Evolutionary conservation across 2,888 invertebrate species (phyloP), one percentile per base, ranked within the genome.

Genomic region (Xylota segnis): DNA sequence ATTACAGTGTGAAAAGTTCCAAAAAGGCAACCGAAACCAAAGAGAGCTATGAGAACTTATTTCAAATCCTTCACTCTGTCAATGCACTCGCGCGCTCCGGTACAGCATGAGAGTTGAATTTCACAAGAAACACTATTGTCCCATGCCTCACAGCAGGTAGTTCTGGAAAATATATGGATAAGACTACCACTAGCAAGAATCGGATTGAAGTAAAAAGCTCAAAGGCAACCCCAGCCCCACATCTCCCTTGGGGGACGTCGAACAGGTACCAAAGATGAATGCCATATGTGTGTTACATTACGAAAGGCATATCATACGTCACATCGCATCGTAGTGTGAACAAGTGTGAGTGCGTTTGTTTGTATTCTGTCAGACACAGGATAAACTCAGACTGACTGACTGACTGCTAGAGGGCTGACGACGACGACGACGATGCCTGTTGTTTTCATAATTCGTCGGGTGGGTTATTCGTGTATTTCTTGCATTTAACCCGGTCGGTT

Each of bases 391-490:
- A 40, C 59, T 34, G 54, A 23, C 50, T 54, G 27, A 37, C 59
- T 59, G 37, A 58, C 37, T 59, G 59, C 40, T 59, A 6, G 37
- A 40, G 37, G 40, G 59, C 14, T 40, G 29, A 10, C 50, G 50
- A 32, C 14, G 70, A 58, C 23, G 29, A 10, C 50, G 50, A 32
- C 14, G 70, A 58, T 58, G 70, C 29, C 43, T 43, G 43, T 18
- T 70, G 68, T 56, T 70, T 70, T 43, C 43, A 70, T 70, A 70
- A 70, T 56, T 70, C 68, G 29, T 43, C 34, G 40, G 52, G 56
- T 43, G 18, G 56, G 32, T 29, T 43, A 23, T 23, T n/a, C 54
- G 54, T 45, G 45, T 45, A 9, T 14, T 12, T 40, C 40, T 40
- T 40, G 40, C 40, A 40, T 40, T 43, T 43, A 43, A 43, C 14